A percentile compares a stretch with the other conserved stretches of the same genome.
These are phyloP conservation scores for Calephelis virginiensis DNA, from an alignment of 1,140 invertebrate species.

Conservation along the genomic window DNA sequence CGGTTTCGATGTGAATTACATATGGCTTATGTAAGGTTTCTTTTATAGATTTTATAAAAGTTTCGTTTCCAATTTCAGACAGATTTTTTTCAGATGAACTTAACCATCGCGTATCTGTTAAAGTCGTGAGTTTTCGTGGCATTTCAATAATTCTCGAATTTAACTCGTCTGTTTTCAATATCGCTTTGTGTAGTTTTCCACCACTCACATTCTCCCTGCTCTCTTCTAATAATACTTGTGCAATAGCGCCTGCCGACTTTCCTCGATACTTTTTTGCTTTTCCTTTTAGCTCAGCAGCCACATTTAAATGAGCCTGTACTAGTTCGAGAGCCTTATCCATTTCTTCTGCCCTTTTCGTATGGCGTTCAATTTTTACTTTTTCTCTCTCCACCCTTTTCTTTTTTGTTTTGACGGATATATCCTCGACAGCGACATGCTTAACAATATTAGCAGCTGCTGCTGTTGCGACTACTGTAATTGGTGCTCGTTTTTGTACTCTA, in stretches of 20 bases:
- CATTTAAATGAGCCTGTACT: conserved; percentile 76
- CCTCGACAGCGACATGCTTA: conserved; percentile 81
- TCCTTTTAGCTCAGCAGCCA: conserved; percentile 79
- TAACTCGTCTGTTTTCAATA: conserved; percentile 24
- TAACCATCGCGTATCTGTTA: conserved; percentile 36
- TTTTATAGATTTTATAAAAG: conserved; percentile 42
- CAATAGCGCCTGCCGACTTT: conserved; percentile 86
- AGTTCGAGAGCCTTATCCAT: conserved; percentile 74
- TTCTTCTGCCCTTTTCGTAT: conserved; percentile 72
- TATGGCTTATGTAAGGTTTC: conserved; percentile 51
- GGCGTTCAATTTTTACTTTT: conserved; percentile 54
- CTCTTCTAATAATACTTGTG: conserved; percentile 81
- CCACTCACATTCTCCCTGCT: conserved; percentile 79
- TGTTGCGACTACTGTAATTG: conserved; percentile 83
- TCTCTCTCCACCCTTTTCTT: conserved; percentile 74
- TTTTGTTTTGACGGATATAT: conserved; percentile 74
- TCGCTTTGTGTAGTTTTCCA: conserved; percentile 37
- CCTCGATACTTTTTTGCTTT: conserved; percentile 83
- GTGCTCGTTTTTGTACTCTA: conserved; percentile 82
- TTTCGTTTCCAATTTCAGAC: conserved; percentile 42
- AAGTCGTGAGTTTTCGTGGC: conserved; percentile 22
- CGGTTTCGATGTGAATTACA: conserved; percentile 57
- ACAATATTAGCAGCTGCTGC: conserved; percentile 82
- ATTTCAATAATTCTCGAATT: conserved; percentile 31
- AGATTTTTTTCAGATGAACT: conserved; percentile 39